These are phyloP conservation scores for Pseudomyrmex sp. DNA, from an alignment of 1,140 invertebrate species.

Conservation along the genomic window DNA sequence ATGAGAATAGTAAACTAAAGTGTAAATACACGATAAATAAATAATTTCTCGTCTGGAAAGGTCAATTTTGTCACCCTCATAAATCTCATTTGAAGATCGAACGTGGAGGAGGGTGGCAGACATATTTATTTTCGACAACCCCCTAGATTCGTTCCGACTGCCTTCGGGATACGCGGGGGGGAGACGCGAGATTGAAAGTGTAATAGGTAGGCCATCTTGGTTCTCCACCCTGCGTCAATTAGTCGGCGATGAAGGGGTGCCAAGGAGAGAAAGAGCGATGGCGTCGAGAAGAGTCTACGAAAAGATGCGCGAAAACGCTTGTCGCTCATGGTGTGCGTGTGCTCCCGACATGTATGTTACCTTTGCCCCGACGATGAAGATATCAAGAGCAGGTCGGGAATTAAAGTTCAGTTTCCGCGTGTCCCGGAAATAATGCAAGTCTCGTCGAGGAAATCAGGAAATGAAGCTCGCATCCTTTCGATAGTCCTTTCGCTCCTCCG, in stretches of 20 bases:
- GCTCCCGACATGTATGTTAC: constrained; percentile 28
- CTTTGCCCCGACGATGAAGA: constrained; percentile 18
- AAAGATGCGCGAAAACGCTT: constrained; percentile 46
- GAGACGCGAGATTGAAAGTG: constrained; percentile 80
- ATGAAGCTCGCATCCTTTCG: constrained; percentile 71
- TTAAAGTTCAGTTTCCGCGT: constrained; percentile 70
- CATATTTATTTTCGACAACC: constrained; percentile 71
- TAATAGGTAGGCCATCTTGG: constrained; percentile 84
- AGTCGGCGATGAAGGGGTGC: constrained; percentile 80
- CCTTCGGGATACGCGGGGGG: constrained; percentile 61
- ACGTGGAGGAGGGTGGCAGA: constrained; percentile 52
- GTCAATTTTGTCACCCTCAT: constrained; percentile 6
- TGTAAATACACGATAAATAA: constrained; percentile 2
- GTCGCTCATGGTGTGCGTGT: constrained; percentile 54
- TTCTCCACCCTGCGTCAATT: constrained; percentile 81
- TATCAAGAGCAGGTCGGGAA: constrained; percentile 53
- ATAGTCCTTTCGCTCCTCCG: constrained; percentile 52
- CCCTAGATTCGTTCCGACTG: constrained; percentile 45
- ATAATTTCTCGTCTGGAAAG: not conserved
- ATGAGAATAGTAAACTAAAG: not conserved
- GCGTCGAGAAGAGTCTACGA: constrained; percentile 63
- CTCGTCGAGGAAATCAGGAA: constrained; percentile 68
- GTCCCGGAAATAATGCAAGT: constrained; percentile 71
- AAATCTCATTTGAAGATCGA: constrained; percentile 19
- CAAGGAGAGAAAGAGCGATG: constrained; percentile 81